Percentiles rank a stretch among this genome's conserved stretches.
phyloP scores from a whole-genome alignment of 2,797 vertebrate species.

The Psittacula derbiana region DNA sequence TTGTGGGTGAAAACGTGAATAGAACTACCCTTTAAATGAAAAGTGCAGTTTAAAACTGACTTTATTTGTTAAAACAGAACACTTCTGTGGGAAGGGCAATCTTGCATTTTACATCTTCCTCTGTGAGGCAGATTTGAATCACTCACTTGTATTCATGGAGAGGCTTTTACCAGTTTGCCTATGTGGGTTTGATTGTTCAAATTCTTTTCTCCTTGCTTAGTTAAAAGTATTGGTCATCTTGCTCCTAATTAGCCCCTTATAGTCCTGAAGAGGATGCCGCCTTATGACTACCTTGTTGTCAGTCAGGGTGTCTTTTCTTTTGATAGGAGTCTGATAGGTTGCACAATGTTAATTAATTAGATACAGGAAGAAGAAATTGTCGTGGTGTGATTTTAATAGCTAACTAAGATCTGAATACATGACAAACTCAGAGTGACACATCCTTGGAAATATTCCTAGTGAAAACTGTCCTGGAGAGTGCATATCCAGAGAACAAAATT shows the following conservation, averaged over 20 bases:
- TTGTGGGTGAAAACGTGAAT: background rate
- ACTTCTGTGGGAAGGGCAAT: background rate
- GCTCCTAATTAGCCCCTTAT: background rate
- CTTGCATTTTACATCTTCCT: background rate
- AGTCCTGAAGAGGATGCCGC: background rate
- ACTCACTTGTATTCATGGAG: background rate
- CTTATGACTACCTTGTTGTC: background rate
- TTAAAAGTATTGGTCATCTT: background rate
- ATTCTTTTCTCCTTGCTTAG: background rate
- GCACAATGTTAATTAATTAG: background rate
- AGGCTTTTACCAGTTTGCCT: background rate
- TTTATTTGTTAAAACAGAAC: background rate
- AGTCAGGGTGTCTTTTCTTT: background rate
- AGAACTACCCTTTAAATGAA: background rate
- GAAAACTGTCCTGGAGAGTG: conserved; percentile 12
- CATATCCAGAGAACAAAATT: background rate
- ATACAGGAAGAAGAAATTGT: background rate
- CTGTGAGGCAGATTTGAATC: background rate
- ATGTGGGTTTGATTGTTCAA: background rate
- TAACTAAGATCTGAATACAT: background rate
- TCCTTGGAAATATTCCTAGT: conserved; percentile 34
- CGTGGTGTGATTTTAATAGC: background rate
- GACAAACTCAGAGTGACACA: background rate
- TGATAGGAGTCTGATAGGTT: background rate
- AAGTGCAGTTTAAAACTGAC: background rate